These are phyloP conservation scores for Colius striatus DNA, from an alignment of 2,113 vertebrate genomes.

Conservation along the genomic window DNA sequence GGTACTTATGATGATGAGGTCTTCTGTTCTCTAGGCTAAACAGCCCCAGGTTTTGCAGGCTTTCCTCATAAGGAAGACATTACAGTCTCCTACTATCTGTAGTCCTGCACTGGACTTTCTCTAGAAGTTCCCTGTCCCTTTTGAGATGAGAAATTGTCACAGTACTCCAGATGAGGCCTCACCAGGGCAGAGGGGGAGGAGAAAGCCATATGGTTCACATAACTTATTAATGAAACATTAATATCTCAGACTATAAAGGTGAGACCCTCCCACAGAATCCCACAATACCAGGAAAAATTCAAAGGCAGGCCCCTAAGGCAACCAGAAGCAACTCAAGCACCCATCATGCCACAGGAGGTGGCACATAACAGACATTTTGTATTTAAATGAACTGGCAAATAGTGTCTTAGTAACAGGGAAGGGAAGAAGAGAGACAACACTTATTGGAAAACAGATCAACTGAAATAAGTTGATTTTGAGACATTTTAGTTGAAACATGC, in stretches of 20 bases:
- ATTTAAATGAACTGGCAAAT: neutral
- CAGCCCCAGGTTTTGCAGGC: too few relatives aligned
- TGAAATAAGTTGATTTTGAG: constrained; percentile 61
- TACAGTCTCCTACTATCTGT: too few relatives aligned
- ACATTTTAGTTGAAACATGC: constrained; percentile 55
- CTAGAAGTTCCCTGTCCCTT: too few relatives aligned
- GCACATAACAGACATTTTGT: neutral
- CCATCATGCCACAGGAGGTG: neutral
- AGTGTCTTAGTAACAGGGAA: constrained; percentile 9
- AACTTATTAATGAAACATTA: neutral
- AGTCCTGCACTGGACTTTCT: too few relatives aligned
- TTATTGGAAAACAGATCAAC: constrained; percentile 30
- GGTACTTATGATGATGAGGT: too few relatives aligned
- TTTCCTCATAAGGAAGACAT: too few relatives aligned
- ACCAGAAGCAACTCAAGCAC: neutral
- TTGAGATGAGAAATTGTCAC: too few relatives aligned
- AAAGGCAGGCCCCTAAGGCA: neutral
- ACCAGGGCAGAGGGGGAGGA: too few relatives aligned
- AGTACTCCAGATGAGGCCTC: too few relatives aligned
- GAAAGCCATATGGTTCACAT: neutral
- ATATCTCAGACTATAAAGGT: neutral
- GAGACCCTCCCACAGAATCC: neutral
- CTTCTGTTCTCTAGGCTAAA: too few relatives aligned
- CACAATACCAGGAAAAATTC: neutral
- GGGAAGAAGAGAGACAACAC: neutral